Evolutionary conservation across 2,113 vertebrate species (phyloP).

Genomic region (Petaurus breviceps): DNA sequence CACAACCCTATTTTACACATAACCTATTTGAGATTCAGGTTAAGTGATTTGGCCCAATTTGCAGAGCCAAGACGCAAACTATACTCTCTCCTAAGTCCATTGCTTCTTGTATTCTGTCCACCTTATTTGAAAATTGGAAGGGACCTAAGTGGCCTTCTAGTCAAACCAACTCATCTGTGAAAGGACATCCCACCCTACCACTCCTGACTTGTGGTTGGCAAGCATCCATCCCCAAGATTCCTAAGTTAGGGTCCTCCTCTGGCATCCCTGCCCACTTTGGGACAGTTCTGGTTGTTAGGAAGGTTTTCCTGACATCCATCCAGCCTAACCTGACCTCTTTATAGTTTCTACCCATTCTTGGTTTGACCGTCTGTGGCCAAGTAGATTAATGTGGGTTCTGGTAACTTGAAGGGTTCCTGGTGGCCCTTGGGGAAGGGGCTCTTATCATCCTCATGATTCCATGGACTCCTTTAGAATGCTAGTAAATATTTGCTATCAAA

Average conservation of each 20-base stretch:
- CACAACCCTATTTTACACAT: background rate
- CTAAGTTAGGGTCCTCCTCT: background rate
- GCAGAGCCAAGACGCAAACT: background rate
- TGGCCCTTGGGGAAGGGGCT: background rate
- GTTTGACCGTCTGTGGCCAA: background rate
- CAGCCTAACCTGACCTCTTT: background rate
- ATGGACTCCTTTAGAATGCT: background rate
- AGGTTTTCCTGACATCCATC: background rate
- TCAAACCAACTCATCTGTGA: background rate
- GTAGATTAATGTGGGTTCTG: background rate
- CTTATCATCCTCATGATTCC: background rate
- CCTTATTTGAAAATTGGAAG: background rate
- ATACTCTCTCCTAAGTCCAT: background rate
- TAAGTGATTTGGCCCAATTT: background rate
- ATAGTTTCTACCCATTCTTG: background rate
- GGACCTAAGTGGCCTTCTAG: background rate
- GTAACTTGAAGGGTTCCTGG: background rate
- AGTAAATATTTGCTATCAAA: background rate
- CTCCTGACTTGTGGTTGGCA: background rate
- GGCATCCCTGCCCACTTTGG: background rate
- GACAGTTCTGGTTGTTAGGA: background rate
- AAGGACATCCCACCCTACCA: background rate
- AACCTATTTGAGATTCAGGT: background rate
- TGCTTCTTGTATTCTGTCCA: background rate
- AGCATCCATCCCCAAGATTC: background rate